Base-by-base conservation (phyloP, 2,888 invertebrate species). In the Oligia fasciuncula region DNA sequence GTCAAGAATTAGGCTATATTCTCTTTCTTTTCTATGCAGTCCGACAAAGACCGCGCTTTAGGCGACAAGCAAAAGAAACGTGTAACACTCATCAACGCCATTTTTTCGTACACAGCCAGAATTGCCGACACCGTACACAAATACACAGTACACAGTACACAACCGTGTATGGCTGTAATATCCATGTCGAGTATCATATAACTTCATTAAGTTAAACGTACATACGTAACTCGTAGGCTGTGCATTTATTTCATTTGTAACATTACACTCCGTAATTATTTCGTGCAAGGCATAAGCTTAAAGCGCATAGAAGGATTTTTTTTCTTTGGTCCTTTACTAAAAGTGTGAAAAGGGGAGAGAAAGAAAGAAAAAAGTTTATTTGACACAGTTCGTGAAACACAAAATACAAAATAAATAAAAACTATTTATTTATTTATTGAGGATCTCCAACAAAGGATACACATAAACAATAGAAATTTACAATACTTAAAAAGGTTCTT, bases 231-330 rank as follows among this genome's bases (percentile, higher is more conserved):
- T 87, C 83, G 87, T 87, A 87, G 83, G 82, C 82, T 74, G 74
- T 89, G 89, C 90, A 89, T 90, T 91, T 89, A 87, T 90, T 91
- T 88, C 88, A 87, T 91, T 87, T 86, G 90, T 86, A 88, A 89
- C 89, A 88, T 88, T 85, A 87, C 86, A 85, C 80, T 74, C 70
- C 78, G 88, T 90, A 91, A 91, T 91, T 91, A 89, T 89, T 87
- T 84, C n/a, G 76, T 46, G 14, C 62, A 85, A 89, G 77, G 63
- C 35, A 84, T 54, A 62, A 83, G 76, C 69, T 75, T 17, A 19
- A 0, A 85, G 85, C 81, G 87, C 46, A 2, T 1, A 40, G 0
- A 0, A 5, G 4, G 0, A 4, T 49, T 11, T 77, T 49, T 49
- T 74, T 2, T 1, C 0, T 9, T 71, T 29, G 14, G 1, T 23